Percentiles rank a stretch among this genome's conserved stretches.
Evolutionary conservation across 2,797 vertebrate genomes (phyloP).

Genomic region (Eulemur coronatus): DNA sequence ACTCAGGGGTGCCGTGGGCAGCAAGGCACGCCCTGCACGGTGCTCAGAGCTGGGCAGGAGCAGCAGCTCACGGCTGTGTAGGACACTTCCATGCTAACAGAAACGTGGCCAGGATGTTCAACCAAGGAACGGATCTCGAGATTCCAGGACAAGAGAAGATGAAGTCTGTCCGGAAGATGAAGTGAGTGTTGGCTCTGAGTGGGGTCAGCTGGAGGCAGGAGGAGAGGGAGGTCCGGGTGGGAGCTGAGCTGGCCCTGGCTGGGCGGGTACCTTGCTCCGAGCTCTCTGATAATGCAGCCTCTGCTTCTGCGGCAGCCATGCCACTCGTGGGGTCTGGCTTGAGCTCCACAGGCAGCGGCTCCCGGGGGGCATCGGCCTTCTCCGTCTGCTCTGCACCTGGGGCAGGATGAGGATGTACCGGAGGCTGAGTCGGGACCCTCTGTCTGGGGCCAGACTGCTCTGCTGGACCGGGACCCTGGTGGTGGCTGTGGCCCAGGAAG

Average conservation of each 20-base stretch:
- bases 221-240: neutral
- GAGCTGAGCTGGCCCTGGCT: neutral
- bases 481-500: neutral
- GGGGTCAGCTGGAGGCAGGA: neutral
- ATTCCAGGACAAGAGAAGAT: neutral
- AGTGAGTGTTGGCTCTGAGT: neutral
- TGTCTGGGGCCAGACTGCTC: neutral
- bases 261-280: constrained; percentile 3
- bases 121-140: neutral
- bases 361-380: neutral
- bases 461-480: neutral
- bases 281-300: neutral
- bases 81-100: neutral
- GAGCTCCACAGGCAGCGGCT: fast-evolving
- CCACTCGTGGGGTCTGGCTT: constrained; percentile 4
- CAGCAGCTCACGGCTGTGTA: fast-evolving
- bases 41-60: neutral
- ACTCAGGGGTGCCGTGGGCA: neutral
- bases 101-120: too few relatives aligned
- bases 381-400: constrained; percentile 54
- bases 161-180: neutral
- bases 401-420: fast-evolving
- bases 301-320: constrained; percentile 22
- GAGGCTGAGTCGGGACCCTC: neutral
- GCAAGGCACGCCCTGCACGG: neutral